Evolutionary conservation across 2,797 vertebrate species (phyloP).

Genomic region (Myiothlypis chrysogaster): DNA sequence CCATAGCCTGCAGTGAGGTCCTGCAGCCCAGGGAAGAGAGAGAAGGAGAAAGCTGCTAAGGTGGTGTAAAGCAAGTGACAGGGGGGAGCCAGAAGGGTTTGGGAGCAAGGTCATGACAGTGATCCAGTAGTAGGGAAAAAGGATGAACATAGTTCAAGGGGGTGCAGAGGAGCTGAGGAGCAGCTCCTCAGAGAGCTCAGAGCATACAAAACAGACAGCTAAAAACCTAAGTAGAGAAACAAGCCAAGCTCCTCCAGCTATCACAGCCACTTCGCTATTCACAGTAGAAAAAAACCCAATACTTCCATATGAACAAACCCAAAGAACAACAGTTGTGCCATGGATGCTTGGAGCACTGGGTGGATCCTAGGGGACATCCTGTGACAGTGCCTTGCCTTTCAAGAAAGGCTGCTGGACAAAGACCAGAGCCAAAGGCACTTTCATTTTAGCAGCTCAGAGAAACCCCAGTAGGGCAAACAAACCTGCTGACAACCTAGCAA

Average conservation of each 20-base stretch:
- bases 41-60: background rate
- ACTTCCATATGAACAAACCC: background rate
- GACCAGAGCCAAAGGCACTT: background rate
- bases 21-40: background rate
- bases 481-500: background rate
- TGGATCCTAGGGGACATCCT: background rate
- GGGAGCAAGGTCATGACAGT: background rate
- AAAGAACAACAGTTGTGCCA: background rate
- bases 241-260: background rate
- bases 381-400: background rate
- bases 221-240: background rate
- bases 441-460: background rate
- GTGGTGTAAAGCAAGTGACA: background rate
- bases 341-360: background rate
- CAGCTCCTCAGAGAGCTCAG: background rate
- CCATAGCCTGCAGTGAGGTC: background rate
- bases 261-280: background rate
- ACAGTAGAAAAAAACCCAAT: fast-evolving
- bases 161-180: background rate
- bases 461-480: background rate
- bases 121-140: background rate
- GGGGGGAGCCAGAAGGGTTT: background rate
- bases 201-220: background rate
- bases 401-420: background rate
- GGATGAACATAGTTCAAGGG: background rate